These are phyloP conservation scores for Blastobasis adustella DNA, from an alignment of 2,888 invertebrate genomes.

Conservation along the genomic window DNA sequence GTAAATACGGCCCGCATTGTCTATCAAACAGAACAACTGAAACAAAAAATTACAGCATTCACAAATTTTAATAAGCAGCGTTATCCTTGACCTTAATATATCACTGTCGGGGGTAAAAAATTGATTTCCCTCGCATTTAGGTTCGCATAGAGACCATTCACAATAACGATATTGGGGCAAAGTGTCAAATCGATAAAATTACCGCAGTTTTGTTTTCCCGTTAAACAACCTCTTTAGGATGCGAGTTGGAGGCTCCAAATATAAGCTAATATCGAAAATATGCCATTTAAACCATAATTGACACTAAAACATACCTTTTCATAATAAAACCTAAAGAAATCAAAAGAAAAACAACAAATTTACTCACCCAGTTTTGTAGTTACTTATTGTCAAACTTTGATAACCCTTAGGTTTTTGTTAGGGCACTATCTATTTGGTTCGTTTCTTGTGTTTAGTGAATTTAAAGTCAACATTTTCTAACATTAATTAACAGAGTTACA, in stretches of 20 bases:
- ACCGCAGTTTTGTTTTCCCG: constrained; percentile 71
- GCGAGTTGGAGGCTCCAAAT: too few relatives aligned
- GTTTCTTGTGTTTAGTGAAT: constrained; percentile 38
- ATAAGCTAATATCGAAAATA: too few relatives aligned
- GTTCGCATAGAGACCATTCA: constrained; percentile 47
- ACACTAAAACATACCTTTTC: constrained; percentile 10
- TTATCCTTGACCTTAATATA: constrained; percentile 12
- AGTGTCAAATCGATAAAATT: constrained; percentile 72
- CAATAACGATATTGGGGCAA: constrained; percentile 44
- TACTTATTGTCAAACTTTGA: constrained; percentile 55
- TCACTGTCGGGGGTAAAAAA: constrained; percentile 14
- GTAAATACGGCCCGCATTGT: too few relatives aligned
- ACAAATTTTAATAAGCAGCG: neutral
- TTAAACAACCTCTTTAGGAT: constrained; percentile 22
- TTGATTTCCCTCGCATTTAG: constrained; percentile 32
- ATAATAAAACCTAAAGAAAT: constrained; percentile 13
- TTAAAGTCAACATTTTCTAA: constrained; percentile 59
- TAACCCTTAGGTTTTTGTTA: constrained; percentile 29
- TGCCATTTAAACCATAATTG: too few relatives aligned
- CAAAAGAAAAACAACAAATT: constrained; percentile 32
- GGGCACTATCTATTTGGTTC: constrained; percentile 66
- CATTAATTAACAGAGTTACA: constrained; percentile 49
- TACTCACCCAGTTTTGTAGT: constrained; percentile 38
- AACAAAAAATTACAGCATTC: too few relatives aligned
- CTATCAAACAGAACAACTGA: too few relatives aligned